Base-by-base conservation (phyloP, 2,113 vertebrate genomes). In the Laticauda laticaudata region DNA sequence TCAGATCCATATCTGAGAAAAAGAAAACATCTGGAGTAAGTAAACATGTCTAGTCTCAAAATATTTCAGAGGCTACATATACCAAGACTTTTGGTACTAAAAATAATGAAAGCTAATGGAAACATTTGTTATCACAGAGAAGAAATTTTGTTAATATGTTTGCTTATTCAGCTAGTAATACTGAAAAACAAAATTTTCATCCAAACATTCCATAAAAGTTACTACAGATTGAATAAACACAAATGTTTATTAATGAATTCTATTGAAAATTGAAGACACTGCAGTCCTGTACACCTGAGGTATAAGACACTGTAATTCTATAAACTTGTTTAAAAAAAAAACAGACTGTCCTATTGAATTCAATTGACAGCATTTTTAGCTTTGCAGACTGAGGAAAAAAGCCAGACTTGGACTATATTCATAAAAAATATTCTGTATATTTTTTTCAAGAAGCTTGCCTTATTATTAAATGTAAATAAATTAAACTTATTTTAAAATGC, bases 11-110 rank as follows among this genome's bases (percentile, higher is more conserved):
- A 93, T 92, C 92, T 94, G 89, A 81, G 54, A 90, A 92, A 87
- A 94, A 94, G 89, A 75, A 93, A 95, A 95, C 97, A 97, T 97
- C 97, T 97, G 97, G 96, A 96, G 94, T 93, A 96, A 97, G 93
- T 95, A 95, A 96, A 96, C 90, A 89, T 92, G 29, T 96, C 94
- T 95, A 96, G 88, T 93, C 88, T 94, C 86, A 94, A 97, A 96
- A 95, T 94, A 93, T 86, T 3, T 1, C 92, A 94, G 96, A 96
- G 92, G 48, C 91, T 88, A 75, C 91, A 95, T 69, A 95, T 69
- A 92, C 59, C 87, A 93, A 96, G 87, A 51, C 34, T 94, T 96
- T 95, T 81, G 90, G 90, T 94, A 94, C 90, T 95, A 91, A 93
- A 96, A 97, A 91, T 93, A 96, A 96, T 91, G 90, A 96, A 95